A percentile compares a stretch with the other conserved stretches of the same genome.
Evolutionary conservation across 2,113 vertebrate species (phyloP).

Genomic region (Brachyhypopomus gauderio): DNA sequence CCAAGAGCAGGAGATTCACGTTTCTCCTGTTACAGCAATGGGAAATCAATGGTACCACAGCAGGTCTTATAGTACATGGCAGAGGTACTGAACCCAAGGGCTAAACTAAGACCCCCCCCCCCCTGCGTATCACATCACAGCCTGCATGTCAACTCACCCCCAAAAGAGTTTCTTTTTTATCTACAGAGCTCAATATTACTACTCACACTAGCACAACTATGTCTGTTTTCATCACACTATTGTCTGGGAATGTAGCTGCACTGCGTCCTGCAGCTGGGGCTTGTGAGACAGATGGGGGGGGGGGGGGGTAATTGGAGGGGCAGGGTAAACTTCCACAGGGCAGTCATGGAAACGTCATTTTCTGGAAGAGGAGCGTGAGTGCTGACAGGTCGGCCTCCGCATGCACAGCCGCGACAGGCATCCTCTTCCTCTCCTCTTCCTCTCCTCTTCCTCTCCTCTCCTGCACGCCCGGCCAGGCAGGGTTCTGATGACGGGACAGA

Average conservation of each 20-base stretch:
- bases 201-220: constrained; percentile 17
- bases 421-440: not conserved
- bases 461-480: not conserved
- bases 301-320: not conserved
- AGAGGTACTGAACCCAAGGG: constrained; percentile 65
- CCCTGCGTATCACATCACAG: constrained; percentile 47
- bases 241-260: constrained; percentile 60
- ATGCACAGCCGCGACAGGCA: not conserved
- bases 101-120: constrained; percentile 56
- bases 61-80: constrained; percentile 54
- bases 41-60: constrained; percentile 67
- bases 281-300: not conserved
- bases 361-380: constrained; percentile 20
- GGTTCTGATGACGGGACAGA: constrained; percentile 60
- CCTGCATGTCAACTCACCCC: constrained; percentile 17
- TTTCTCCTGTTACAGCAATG: constrained; percentile 68
- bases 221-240: constrained; percentile 26
- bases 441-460: not conserved
- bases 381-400: constrained; percentile 21
- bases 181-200: not conserved
- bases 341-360: not conserved
- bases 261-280: constrained; percentile 53
- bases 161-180: not conserved
- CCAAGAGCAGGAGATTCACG: constrained; percentile 23
- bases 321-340: not conserved